Base-by-base conservation (phyloP, 2,113 vertebrate genomes). In the Aegotheles bennettii region DNA sequence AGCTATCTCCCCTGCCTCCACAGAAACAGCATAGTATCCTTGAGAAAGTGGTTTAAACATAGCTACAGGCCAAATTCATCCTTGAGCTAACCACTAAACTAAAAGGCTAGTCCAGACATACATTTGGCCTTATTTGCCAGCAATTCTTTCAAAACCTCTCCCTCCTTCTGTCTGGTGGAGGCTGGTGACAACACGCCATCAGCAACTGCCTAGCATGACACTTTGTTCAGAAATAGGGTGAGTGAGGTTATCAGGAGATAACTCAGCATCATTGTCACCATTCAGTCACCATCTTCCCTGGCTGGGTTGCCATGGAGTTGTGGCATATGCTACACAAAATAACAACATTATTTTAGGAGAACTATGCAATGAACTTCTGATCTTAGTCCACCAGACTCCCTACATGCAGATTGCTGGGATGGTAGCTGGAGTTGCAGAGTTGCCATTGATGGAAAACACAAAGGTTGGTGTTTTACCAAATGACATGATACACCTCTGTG, bases 261-360 rank as follows among this genome's bases (percentile, higher is more conserved):
- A 79, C 81, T 90, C 50, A 73, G 40, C 88, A 84, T 50, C 54
- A 8, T 35, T 80, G 92, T 92, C 94, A 95, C 54, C 63, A 50
- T 93, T 87, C 87, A 86, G 81, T 89, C 96, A 93, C 33, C 89
- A 79, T 87, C 92, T 90, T 87, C 59, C 35, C 65, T 75, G 51
- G 16, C 31, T 7, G 17, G 6, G 90, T 95, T 96, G 84, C 87
- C 78, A 95, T 94, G 84, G 90, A 89, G 88, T 93, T 89, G 95
- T 64, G 73, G 87, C 80, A 90, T 69, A 92, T 15, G 12, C 64
- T 87, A 73, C 31, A 69, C 84, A 94, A 97, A 97, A 96, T 89
- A 95, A 54, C 92, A 67, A 36, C 0, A 36, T 87, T 95, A 97
- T 97, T 96, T 95, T 96, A 93, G 79, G 95, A 96, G 77, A 96